A percentile compares a stretch with the other conserved stretches of the same genome.
Evolutionary conservation across 1,140 invertebrate genomes (phyloP).

Genomic region (Pachypeltis micranthus): DNA sequence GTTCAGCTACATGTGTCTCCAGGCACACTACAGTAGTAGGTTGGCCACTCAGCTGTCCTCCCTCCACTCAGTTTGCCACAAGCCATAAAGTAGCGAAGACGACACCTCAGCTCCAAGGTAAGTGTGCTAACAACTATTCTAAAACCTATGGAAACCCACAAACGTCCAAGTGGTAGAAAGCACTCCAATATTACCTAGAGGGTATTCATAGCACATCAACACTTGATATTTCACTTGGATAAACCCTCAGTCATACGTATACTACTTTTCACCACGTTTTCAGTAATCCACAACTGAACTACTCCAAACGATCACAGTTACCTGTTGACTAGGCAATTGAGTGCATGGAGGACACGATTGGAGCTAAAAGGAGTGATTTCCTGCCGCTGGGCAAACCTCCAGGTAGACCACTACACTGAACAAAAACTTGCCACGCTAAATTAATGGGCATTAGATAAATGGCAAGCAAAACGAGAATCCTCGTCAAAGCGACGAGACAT

Average conservation of each 20-base stretch:
- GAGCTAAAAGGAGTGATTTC: no score
- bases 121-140: not conserved
- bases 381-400: no score
- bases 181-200: not conserved
- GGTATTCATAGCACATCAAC: not conserved
- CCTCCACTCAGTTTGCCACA: not conserved
- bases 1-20: not conserved
- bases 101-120: not conserved
- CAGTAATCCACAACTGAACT: not conserved
- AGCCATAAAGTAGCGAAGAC: not conserved
- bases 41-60: not conserved
- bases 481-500: no score
- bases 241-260: no score
- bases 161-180: not conserved
- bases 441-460: no score
- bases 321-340: no score
- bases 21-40: no score
- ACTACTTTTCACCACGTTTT: not conserved
- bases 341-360: no score
- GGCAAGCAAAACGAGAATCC: no score
- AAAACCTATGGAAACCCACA: not conserved
- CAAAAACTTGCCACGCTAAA: no score
- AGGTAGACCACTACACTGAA: no score
- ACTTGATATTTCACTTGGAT: not conserved
- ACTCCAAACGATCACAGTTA: no score